A percentile compares a stretch with the other conserved stretches of the same genome.
Evolutionary conservation across 2,113 vertebrate species (phyloP).

Genomic region (Aphyosemion australe): DNA sequence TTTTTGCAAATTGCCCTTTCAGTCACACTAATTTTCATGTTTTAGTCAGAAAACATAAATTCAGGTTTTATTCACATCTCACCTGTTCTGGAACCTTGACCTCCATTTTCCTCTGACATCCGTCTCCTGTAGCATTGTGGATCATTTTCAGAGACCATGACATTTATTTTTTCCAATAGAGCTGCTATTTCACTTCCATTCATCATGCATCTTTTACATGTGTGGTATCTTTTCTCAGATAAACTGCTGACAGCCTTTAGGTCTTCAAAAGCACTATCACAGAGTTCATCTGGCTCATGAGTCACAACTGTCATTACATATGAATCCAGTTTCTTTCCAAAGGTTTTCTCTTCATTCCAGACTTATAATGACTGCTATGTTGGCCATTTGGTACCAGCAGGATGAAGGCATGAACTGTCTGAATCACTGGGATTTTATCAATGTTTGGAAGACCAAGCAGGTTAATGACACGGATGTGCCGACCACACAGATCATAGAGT

Average conservation of each 20-base stretch:
- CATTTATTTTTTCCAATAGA: too few species aligned
- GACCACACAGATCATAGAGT: constrained; percentile 40
- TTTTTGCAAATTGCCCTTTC: too few species aligned
- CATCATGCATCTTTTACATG: constrained; percentile 24
- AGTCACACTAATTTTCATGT: too few species aligned
- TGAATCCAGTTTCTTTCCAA: constrained; percentile 17
- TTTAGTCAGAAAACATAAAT: too few species aligned
- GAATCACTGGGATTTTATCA: neutral
- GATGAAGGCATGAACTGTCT: constrained; percentile 22
- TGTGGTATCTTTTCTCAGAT: constrained; percentile 30
- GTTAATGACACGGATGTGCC: constrained; percentile 30
- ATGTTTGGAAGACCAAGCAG: constrained; percentile 22
- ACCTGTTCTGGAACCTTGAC: too few species aligned
- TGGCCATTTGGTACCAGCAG: constrained; percentile 33
- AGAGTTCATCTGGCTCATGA: constrained; percentile 8
- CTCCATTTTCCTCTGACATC: too few species aligned
- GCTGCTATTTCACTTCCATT: too few species aligned
- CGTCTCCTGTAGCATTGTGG: too few species aligned
- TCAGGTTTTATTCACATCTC: too few species aligned
- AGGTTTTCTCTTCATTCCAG: constrained; percentile 16
- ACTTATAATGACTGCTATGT: constrained; percentile 17
- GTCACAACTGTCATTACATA: constrained; percentile 46
- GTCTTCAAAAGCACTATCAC: constrained; percentile 23
- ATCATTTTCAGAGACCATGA: too few species aligned
- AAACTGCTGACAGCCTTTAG: constrained; percentile 16